These are phyloP conservation scores for Drosophila incognita DNA, from an alignment of 2,888 invertebrate genomes.

Conservation along the genomic window DNA sequence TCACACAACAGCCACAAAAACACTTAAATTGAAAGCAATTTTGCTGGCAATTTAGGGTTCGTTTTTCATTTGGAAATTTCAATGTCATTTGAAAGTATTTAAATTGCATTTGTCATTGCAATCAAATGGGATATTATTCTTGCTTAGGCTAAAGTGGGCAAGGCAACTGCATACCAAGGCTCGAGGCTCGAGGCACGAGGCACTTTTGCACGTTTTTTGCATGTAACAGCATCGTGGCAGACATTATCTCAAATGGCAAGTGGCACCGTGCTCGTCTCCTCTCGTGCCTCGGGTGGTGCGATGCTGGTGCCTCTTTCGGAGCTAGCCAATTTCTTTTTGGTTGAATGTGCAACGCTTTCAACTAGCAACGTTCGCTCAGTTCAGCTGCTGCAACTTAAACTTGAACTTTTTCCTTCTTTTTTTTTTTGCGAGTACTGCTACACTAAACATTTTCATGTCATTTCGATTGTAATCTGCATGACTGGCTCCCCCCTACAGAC, in stretches of 20 bases:
- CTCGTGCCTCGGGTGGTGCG: slow-evolving; percentile 10
- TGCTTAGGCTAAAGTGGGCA: slow-evolving; percentile 21
- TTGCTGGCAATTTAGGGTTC: neutral
- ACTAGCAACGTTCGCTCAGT: slow-evolving; percentile 30
- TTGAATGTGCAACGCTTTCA: slow-evolving; percentile 71
- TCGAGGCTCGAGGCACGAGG: slow-evolving; percentile 2
- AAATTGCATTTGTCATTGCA: slow-evolving; percentile 73
- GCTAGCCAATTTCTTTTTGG: slow-evolving; percentile 69
- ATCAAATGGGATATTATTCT: slow-evolving; percentile 74
- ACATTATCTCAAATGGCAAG: slow-evolving; percentile 73
- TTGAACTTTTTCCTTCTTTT: slow-evolving; percentile 9
- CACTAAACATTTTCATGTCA: slow-evolving; percentile 83
- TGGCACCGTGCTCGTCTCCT: slow-evolving; percentile 22
- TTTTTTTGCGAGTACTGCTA: slow-evolving; percentile 60
- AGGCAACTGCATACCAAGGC: neutral
- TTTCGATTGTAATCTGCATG: slow-evolving; percentile 83
- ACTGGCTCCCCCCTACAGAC: slow-evolving; percentile 64
- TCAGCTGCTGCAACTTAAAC: slow-evolving; percentile 12
- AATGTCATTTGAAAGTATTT: slow-evolving; percentile 55
- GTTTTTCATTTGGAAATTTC: slow-evolving; percentile 9
- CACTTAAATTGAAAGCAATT: neutral
- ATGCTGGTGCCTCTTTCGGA: slow-evolving; percentile 11
- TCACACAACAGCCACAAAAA: neutral
- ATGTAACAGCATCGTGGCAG: slow-evolving; percentile 60
- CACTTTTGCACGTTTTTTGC: slow-evolving; percentile 51